These are phyloP conservation scores for Patella depressa DNA, from an alignment of 2,888 invertebrate species.

Conservation along the genomic window DNA sequence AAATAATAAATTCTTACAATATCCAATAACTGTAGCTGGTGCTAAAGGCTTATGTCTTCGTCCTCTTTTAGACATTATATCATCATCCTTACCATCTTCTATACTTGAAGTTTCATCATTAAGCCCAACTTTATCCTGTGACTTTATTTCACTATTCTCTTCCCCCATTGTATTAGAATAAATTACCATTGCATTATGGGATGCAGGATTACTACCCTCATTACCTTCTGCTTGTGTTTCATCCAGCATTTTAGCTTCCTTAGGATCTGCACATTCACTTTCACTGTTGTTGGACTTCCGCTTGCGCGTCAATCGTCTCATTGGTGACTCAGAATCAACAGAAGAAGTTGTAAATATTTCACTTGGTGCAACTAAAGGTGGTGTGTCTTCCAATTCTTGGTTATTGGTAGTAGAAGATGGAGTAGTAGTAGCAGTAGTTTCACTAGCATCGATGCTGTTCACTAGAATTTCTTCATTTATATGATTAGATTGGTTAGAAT, in stretches of 20 bases:
- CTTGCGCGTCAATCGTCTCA: conserved; percentile 29
- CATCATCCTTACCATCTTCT: conserved; percentile 25
- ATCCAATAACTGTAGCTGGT: background rate
- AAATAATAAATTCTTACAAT: background rate
- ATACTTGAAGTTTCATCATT: conserved; percentile 22
- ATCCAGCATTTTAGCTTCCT: background rate
- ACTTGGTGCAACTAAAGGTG: background rate
- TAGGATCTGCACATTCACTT: conserved; percentile 23
- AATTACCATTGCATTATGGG: background rate
- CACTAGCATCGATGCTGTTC: background rate
- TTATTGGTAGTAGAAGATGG: background rate
- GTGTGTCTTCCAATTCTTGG: background rate
- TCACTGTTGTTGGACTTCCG: conserved; percentile 35
- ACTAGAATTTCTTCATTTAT: background rate
- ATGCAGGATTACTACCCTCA: conserved; percentile 13
- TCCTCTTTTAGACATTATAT: conserved; percentile 17
- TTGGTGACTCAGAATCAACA: conserved; percentile 14
- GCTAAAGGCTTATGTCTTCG: conserved; percentile 14
- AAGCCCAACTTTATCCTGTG: conserved; percentile 17
- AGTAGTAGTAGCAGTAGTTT: background rate
- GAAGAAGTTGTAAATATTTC: background rate
- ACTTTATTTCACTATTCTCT: conserved; percentile 17
- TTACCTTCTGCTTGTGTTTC: conserved; percentile 4
- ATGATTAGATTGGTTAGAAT: background rate
- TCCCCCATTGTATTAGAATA: conserved; percentile 9